Percentiles rank a stretch among this genome's conserved stretches.
Conservation (phyloP, 1,140 invertebrate species). For the Maniola jurtina region DNA sequence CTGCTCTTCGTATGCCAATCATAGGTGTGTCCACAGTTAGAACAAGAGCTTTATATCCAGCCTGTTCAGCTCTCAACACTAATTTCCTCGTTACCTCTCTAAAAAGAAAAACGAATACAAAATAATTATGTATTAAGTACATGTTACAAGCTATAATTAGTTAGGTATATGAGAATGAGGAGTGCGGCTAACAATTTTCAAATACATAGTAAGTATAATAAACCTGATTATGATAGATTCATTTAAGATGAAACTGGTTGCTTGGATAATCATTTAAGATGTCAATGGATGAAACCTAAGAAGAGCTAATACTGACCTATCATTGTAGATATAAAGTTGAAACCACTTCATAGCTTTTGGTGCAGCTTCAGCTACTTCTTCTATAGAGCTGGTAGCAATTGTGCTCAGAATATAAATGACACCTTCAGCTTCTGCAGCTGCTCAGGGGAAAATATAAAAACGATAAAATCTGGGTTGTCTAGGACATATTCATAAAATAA, state of each 20-base stretch:
- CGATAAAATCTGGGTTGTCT: neutral
- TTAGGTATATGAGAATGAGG: no score
- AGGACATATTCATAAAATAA: neutral
- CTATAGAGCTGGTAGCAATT: slow-evolving; percentile 91
- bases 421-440: slow-evolving; percentile 86
- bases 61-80: slow-evolving; percentile 88
- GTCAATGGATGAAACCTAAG: neutral
- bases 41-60: slow-evolving; percentile 93
- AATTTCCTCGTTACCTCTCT: slow-evolving; percentile 86
- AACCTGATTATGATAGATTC: no score
- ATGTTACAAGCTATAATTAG: neutral
- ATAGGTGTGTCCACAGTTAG: slow-evolving; percentile 94
- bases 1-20: slow-evolving; percentile 89
- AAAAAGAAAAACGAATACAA: slow-evolving; percentile 35
- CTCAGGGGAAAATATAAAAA: slow-evolving; percentile 2
- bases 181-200: no score
- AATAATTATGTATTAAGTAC: neutral
- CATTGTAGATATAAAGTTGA: slow-evolving; percentile 93
- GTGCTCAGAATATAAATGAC: slow-evolving; percentile 93
- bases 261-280: neutral
- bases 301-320: slow-evolving; percentile 77
- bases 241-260: no score
- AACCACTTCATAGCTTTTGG: slow-evolving; percentile 91
- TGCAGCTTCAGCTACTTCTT: slow-evolving; percentile 89
- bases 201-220: no score